Evolutionary conservation across 2,113 vertebrate species (phyloP), one percentile per base, ranked within the genome.

Genomic region (Lepidiolamprologus cunningtoni): DNA sequence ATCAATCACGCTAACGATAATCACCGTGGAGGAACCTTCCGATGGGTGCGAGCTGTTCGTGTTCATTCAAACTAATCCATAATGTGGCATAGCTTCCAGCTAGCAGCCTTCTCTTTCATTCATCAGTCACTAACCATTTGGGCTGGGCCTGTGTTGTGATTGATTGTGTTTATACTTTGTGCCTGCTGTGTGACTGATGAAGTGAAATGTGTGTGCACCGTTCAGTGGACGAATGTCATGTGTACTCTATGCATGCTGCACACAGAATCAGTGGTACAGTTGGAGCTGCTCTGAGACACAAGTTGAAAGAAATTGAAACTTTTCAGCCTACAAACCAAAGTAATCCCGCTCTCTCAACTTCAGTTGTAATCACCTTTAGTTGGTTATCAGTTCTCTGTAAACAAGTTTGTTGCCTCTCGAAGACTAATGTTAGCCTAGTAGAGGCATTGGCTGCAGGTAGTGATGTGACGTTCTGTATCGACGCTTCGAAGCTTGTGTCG

Each of bases 101-200:
- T 86, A 81, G 81, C 81, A 66, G 16, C 28, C 17, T 35, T 79
- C 84, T 40, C 82, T 86, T 89, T 81, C 88, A 94, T 91, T 88
- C 84, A 92, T 93, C 88, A 90, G 84, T 93, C 92, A 84, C 50
- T 91, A 86, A 87, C 89, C 83, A 89, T 94, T 93, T 93, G 88
- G 52, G 45, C 26, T 8, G 73, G 45, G 73, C 17, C 45, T 50
- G n/a, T 54, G 50, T 76, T 47, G 61, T 95, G 95, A 95, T 94
- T 91, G 94, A 96, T 95, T 89, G 85, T 94, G 92, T 94, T 95
- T 94, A 92, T 91, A 88, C 42, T 93, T 91, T 55, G 61, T 85
- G 79, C 86, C 81, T 9, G 53, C 86, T 85, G 71, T 91, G 91
- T 89, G 90, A 95, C 81, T 89, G 94, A 94, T 94, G 92, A 92